Evolutionary conservation across 2,797 vertebrate species (phyloP).

Genomic region (Hyperoplus immaculatus): DNA sequence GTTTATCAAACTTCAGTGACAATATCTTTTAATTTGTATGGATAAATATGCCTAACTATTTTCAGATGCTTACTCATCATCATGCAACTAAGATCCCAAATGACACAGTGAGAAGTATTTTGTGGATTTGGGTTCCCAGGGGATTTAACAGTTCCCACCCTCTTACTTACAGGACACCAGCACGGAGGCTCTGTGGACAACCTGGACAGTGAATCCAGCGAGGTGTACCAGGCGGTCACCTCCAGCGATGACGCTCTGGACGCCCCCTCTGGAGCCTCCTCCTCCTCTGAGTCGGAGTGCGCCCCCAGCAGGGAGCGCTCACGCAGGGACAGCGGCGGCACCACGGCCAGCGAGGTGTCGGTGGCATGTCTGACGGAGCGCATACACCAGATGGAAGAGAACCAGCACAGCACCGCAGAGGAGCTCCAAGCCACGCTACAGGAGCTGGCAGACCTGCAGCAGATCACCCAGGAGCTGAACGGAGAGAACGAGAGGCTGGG

Average conservation of each 20-base stretch:
- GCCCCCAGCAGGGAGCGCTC: conserved; percentile 89
- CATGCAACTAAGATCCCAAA: too few species aligned
- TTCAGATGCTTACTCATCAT: too few species aligned
- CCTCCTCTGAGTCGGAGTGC: conserved; percentile 93
- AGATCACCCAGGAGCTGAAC: conserved; percentile 96
- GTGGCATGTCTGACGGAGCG: conserved; percentile 96
- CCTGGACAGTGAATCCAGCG: conserved; percentile 96
- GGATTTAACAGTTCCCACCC: too few species aligned
- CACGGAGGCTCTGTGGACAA: conserved; percentile 95
- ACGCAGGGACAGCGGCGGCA: conserved; percentile 91
- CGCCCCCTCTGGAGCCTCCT: conserved; percentile 91
- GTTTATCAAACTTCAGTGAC: too few species aligned
- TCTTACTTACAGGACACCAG: conserved; percentile 82
- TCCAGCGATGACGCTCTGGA: conserved; percentile 97
- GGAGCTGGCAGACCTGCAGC: conserved; percentile 95
- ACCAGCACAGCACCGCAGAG: conserved; percentile 96
- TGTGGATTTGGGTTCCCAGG: too few species aligned
- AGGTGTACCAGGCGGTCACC: conserved; percentile 95
- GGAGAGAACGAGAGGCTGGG: conserved; percentile 96
- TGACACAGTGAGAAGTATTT: too few species aligned
- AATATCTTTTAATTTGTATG: too few species aligned
- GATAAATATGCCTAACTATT: too few species aligned
- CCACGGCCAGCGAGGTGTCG: conserved; percentile 92
- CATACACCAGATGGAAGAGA: conserved; percentile 99
- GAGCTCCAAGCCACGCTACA: conserved; percentile 97